Percentiles rank a stretch among this genome's conserved stretches.
Evolutionary conservation across 2,113 vertebrate species (phyloP).

Genomic region (Cyrtonyx montezumae): DNA sequence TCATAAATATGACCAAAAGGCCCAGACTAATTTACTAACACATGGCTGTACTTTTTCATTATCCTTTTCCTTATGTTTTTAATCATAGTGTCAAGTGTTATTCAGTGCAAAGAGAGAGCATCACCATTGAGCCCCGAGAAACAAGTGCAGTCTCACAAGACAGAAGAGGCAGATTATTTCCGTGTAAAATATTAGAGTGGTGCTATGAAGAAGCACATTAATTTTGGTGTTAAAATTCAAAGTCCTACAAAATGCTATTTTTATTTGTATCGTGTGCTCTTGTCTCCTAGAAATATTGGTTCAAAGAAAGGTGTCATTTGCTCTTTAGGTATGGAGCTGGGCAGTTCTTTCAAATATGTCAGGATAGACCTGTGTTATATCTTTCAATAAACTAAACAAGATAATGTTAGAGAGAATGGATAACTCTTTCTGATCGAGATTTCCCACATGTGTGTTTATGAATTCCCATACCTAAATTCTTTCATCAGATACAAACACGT

Average conservation of each 20-base stretch:
- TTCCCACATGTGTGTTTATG: not conserved
- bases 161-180: not conserved
- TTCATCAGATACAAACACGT: not conserved
- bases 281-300: rapidly evolving
- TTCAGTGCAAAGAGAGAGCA: not conserved
- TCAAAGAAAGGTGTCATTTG: not conserved
- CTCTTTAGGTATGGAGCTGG: not conserved
- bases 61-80: not conserved
- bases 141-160: not conserved
- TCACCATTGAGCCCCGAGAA: not conserved
- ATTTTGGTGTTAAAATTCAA: not conserved
- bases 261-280: not conserved
- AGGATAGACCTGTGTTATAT: not conserved
- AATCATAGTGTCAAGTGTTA: not conserved
- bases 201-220: not conserved
- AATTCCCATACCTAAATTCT: slow-evolving; percentile 15
- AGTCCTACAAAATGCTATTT: not conserved
- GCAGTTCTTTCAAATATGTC: not conserved
- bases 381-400: not conserved
- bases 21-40: not conserved
- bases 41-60: not conserved
- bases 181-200: not conserved
- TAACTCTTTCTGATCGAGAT: not conserved
- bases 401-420: not conserved
- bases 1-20: not conserved